Base-by-base conservation (phyloP, 2,888 invertebrate species). In the Andricus curvator region DNA sequence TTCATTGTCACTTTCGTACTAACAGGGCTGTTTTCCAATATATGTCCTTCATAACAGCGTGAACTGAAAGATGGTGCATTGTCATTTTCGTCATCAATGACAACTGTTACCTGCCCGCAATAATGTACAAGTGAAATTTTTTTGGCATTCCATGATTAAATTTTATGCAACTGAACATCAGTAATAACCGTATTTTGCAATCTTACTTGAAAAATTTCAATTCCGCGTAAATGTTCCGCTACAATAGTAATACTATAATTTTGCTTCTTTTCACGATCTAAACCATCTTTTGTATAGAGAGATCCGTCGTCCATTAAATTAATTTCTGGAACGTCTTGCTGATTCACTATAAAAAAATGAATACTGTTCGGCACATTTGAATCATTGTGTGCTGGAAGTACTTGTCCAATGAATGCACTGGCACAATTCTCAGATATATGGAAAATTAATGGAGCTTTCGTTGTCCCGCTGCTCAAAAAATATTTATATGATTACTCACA, bases 51-150 rank as follows among this genome's bases (percentile, higher is more conserved):
- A 90, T 97, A 98, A 1, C 94, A 91, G 1, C 94, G 90, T 17
- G 94, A 93, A 84, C 96, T 95, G 91, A 98, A 98, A 80, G 95
- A 92, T 0, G 98, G 98, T 5, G 97, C 94, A 88, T 97, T 97
- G 89, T 98, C 98, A 89, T 98, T 98, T 83, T 97, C 97, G 89
- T 98, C 98, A 82, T 97, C 96, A 0, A 98, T 97, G 79, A 95
- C 94, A 48, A 98, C 94, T 17, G 95, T 96, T 1, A 97, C 93
- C 93, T 93, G 77, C 15, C 5, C 17, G 48, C 17, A 85, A 48
- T n/a, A 41, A 6, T 22, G 1, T 44, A 22, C 3, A 17, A 68
- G 41, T 68, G 8, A 11, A 13, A 25, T 15, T 44, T 68, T 48
- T 5, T 67, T 67, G n/a, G 3, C 8, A 41, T 11, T 33, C 4